A percentile compares a stretch with the other conserved stretches of the same genome.
Conservation (phyloP, 2,113 vertebrate species). For the Piaya cayana region DNA sequence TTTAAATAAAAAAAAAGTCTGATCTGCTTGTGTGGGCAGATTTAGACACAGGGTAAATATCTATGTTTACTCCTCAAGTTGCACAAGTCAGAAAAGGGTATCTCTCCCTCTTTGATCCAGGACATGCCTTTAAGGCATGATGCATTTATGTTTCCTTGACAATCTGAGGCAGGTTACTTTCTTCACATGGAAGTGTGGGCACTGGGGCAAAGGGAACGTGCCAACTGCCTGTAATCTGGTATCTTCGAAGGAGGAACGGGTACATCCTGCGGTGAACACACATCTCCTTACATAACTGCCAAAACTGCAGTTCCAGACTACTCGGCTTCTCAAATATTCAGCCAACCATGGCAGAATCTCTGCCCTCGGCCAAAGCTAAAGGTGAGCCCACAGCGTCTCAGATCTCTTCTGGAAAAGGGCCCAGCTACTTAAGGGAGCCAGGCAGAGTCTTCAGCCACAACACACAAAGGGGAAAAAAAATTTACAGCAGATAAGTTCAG, state of each 20-base stretch:
- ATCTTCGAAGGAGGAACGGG: not conserved
- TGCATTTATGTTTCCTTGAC: not conserved
- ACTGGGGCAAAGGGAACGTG: not conserved
- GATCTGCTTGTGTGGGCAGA: constrained; percentile 55
- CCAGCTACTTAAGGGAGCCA: not conserved
- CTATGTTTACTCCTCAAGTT: constrained; percentile 54
- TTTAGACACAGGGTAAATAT: constrained; percentile 54
- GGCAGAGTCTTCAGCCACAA: not conserved
- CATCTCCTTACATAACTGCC: not conserved
- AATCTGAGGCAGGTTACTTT: not conserved
- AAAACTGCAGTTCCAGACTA: not conserved
- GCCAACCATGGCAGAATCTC: not conserved
- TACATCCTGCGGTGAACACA: not conserved
- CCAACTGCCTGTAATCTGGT: not conserved
- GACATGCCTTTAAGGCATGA: not conserved
- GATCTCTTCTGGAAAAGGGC: not conserved
- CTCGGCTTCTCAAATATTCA: not conserved
- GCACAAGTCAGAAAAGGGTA: constrained; percentile 1
- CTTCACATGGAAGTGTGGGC: not conserved
- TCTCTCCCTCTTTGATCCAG: not conserved
- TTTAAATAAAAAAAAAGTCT: not conserved
- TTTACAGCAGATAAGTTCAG: not conserved
- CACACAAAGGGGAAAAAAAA: not conserved
- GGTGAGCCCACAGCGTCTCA: not conserved
- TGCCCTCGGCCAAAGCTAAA: not conserved